Conservation (phyloP, 2,797 vertebrate species). For the Hoplostethus atlanticus region DNA sequence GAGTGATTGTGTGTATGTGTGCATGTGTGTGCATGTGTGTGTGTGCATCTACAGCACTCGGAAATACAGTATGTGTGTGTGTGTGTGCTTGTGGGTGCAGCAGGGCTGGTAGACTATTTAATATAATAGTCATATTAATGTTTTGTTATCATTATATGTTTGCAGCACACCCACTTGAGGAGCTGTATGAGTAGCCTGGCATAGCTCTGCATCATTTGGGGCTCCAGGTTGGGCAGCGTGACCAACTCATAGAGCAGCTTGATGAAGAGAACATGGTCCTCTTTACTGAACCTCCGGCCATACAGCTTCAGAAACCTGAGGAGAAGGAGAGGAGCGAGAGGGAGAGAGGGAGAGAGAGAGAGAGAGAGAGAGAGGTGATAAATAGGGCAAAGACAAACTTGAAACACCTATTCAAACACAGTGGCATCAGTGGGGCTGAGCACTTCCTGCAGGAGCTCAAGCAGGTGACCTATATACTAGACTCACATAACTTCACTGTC, state of each 20-base stretch:
- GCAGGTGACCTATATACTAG: constrained; percentile 11
- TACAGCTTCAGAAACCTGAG: constrained; percentile 95
- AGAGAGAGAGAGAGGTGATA: neutral
- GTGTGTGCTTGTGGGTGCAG: neutral
- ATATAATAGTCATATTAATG: too few relatives aligned
- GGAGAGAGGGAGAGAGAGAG: neutral
- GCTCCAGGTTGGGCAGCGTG: constrained; percentile 94
- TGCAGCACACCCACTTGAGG: constrained; percentile 90
- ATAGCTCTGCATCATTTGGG: constrained; percentile 97
- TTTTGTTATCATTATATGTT: constrained; percentile 2
- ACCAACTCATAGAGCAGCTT: constrained; percentile 96
- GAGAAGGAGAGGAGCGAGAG: neutral
- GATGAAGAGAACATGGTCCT: constrained; percentile 96
- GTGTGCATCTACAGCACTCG: neutral
- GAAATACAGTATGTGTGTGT: neutral
- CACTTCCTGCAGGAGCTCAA: neutral
- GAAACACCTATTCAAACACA: neutral
- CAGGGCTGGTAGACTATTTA: too few relatives aligned
- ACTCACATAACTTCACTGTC: neutral
- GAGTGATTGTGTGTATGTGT: neutral
- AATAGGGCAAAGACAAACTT: too few relatives aligned
- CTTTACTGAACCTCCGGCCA: constrained; percentile 95
- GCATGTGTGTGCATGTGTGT: neutral
- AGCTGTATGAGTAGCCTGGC: constrained; percentile 94
- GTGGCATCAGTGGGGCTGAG: neutral